A percentile compares a stretch with the other conserved stretches of the same genome.
phyloP scores from a whole-genome alignment of 2,888 invertebrate genomes.

The Melipona bicolor region DNA sequence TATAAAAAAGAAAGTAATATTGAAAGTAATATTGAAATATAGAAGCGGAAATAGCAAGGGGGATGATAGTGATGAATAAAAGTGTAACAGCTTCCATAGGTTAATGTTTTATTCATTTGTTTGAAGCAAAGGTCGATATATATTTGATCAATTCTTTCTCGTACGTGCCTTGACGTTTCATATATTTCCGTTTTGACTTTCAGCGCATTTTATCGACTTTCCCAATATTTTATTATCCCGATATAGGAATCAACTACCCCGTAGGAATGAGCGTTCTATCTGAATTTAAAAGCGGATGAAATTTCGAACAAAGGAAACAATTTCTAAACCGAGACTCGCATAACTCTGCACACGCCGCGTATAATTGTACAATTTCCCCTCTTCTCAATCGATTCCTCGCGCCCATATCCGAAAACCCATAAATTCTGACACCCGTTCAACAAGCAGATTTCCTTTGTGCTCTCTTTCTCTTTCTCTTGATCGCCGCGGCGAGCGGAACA shows the following conservation, averaged over 20 bases:
- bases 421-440: background rate
- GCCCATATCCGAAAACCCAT: background rate
- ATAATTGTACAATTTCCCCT: constrained; percentile 12
- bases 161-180: background rate
- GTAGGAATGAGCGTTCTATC: background rate
- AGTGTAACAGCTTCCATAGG: background rate
- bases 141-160: background rate
- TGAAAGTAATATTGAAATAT: background rate
- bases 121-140: background rate
- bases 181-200: background rate
- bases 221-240: background rate
- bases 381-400: constrained; percentile 2
- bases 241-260: no score
- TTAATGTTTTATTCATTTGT: constrained; percentile 3
- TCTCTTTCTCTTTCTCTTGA: background rate
- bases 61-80: background rate
- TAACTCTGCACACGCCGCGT: background rate
- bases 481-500: background rate
- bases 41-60: background rate
- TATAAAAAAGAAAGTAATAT: background rate
- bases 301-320: background rate
- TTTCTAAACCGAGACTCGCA: background rate
- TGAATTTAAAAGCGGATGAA: background rate
- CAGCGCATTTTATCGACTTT: background rate
- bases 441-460: background rate